These are phyloP conservation scores for Cylloceria caligata DNA, from an alignment of 2,888 invertebrate species.

Conservation along the genomic window DNA sequence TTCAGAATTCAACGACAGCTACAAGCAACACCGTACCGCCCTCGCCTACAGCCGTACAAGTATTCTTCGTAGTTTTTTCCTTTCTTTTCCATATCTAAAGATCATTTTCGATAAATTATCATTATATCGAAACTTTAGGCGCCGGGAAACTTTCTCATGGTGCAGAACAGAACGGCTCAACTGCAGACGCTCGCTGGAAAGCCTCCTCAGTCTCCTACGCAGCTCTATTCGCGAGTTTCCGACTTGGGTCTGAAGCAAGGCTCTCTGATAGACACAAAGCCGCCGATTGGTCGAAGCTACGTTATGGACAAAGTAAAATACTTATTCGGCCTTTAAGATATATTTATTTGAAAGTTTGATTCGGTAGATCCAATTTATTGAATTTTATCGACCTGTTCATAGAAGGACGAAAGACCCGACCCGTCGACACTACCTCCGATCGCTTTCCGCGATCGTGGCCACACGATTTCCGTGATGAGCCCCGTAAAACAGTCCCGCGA, in stretches of 20 bases:
- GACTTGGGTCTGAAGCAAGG: conserved; percentile 77
- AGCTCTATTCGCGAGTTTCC: conserved; percentile 86
- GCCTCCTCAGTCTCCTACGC: conserved; percentile 89
- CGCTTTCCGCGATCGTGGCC: conserved; percentile 87
- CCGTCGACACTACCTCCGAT: conserved; percentile 83
- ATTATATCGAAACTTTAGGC: conserved; percentile 69
- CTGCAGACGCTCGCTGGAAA: conserved; percentile 83
- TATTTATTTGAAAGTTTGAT: background rate
- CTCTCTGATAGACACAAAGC: conserved; percentile 79
- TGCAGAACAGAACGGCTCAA: conserved; percentile 76
- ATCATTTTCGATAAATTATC: background rate
- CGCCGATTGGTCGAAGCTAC: conserved; percentile 81
- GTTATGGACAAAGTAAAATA: conserved; percentile 78
- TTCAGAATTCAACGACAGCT: conserved; percentile 79
- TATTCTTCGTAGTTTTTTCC: conserved; percentile 44
- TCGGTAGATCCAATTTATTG: background rate
- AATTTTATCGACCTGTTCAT: background rate
- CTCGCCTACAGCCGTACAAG: conserved; percentile 84
- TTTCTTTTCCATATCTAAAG: background rate
- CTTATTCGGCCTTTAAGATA: background rate
- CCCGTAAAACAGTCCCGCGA: conserved; percentile 87
- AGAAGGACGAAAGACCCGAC: conserved; percentile 83
- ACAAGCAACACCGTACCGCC: conserved; percentile 84
- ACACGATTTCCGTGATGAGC: conserved; percentile 95
- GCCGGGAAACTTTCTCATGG: conserved; percentile 77